Evolutionary conservation across 2,797 vertebrate genomes (phyloP).

Genomic region (Brachyrhaphis roseni): DNA sequence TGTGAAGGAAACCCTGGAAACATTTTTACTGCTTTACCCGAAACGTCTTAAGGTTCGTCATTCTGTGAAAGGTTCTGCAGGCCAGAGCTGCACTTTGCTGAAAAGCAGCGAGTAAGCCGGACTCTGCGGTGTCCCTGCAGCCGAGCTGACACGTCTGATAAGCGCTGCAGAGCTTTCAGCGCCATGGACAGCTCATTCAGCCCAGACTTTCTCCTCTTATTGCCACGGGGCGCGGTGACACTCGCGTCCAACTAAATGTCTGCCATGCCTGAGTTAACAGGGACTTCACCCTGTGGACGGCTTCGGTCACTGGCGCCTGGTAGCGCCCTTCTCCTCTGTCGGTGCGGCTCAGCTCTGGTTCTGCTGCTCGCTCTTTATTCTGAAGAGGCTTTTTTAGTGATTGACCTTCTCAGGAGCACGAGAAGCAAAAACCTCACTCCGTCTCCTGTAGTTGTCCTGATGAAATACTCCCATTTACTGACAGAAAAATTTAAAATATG

Average conservation of each 20-base stretch:
- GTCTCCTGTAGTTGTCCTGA: not conserved
- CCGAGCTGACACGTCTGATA: constrained; percentile 53
- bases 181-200: constrained; percentile 62
- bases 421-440: constrained; percentile 4
- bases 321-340: constrained; percentile 28
- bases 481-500: constrained; percentile 13
- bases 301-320: constrained; percentile 37
- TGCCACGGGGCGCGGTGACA: constrained; percentile 45
- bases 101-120: constrained; percentile 19
- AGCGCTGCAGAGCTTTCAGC: constrained; percentile 55
- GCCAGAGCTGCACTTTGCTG: constrained; percentile 6
- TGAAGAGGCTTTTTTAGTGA: constrained; percentile 10
- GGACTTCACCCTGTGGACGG: constrained; percentile 42
- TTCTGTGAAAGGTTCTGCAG: not conserved
- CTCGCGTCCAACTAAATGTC: constrained; percentile 41
- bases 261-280: constrained; percentile 52
- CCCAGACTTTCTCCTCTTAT: constrained; percentile 28
- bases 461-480: constrained; percentile 5
- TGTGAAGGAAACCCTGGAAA: not conserved
- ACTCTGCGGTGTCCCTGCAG: constrained; percentile 27
- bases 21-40: not conserved
- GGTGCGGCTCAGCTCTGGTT: constrained; percentile 27
- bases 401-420: constrained; percentile 11
- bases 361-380: constrained; percentile 3
- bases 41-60: not conserved